Evolutionary conservation across 2,113 vertebrate genomes (phyloP).

Genomic region (Nannobrachium achirus): DNA sequence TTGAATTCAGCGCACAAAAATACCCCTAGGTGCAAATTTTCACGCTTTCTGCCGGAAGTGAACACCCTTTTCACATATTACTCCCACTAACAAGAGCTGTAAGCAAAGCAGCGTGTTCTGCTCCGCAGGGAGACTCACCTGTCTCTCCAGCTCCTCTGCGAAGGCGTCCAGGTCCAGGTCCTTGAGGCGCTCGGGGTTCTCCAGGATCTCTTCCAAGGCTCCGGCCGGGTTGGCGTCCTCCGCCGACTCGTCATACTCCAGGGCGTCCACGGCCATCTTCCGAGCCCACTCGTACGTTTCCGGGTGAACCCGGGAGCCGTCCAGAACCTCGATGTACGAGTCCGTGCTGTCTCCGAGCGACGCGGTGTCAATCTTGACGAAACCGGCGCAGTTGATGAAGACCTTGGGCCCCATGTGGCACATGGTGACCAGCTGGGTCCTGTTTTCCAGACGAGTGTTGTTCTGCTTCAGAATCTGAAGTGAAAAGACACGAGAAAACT

Average conservation of each 20-base stretch:
- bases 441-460: slow-evolving; percentile 96
- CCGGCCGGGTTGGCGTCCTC: slow-evolving; percentile 98
- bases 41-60: no score
- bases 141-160: slow-evolving; percentile 97
- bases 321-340: slow-evolving; percentile 97
- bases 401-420: slow-evolving; percentile 99
- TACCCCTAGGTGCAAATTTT: no score
- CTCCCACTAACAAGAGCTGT: no score
- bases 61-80: no score
- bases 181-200: slow-evolving; percentile 96
- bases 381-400: slow-evolving; percentile 98
- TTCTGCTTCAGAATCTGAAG: slow-evolving; percentile 96
- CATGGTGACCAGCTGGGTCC: slow-evolving; percentile 98
- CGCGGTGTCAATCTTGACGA: slow-evolving; percentile 98
- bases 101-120: neutral
- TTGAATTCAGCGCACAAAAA: no score
- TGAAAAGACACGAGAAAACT: slow-evolving; percentile 48
- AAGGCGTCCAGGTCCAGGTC: slow-evolving; percentile 97
- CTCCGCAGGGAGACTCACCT: slow-evolving; percentile 78
- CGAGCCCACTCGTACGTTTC: slow-evolving; percentile 99
- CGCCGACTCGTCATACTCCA: slow-evolving; percentile 96
- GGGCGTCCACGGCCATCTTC: slow-evolving; percentile 97
- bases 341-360: slow-evolving; percentile 98
- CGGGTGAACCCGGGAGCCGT: slow-evolving; percentile 96
- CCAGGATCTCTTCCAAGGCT: slow-evolving; percentile 95